Percentiles rank a stretch among this genome's conserved stretches.
Evolutionary conservation across 2,797 vertebrate genomes (phyloP).

Genomic region (Fundulus diaphanus): DNA sequence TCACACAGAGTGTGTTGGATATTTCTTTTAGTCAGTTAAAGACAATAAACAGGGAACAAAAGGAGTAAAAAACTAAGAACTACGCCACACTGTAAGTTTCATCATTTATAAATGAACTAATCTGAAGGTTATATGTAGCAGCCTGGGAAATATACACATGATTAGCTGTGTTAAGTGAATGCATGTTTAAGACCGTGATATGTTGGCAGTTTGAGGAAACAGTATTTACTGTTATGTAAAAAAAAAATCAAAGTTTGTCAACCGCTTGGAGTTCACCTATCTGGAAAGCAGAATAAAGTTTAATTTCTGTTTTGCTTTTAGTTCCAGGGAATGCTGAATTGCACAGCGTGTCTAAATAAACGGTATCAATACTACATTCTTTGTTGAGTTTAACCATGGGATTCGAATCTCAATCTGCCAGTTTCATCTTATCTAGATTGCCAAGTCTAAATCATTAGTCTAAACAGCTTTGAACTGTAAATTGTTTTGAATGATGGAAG

Average conservation of each 20-base stretch:
- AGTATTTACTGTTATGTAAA: background rate
- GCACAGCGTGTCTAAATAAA: background rate
- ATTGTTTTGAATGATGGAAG: too few relatives aligned
- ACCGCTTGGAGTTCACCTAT: constrained; percentile 1
- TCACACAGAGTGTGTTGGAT: constrained; percentile 1
- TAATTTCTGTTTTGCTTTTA: background rate
- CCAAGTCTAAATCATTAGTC: too few relatives aligned
- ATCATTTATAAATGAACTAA: background rate
- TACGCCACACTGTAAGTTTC: background rate
- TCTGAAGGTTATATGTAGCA: background rate
- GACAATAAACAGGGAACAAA: background rate
- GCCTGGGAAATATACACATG: background rate
- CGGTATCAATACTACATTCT: background rate
- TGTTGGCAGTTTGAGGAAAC: background rate
- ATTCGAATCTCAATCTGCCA: background rate
- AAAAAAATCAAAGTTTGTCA: background rate
- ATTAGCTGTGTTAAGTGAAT: background rate
- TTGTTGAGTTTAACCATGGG: background rate
- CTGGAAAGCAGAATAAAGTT: background rate
- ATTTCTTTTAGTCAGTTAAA: constrained; percentile 10
- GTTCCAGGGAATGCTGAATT: background rate
- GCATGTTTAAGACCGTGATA: background rate
- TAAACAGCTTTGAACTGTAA: too few relatives aligned
- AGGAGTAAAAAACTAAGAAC: background rate
- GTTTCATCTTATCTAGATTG: too few relatives aligned